phyloP scores from a whole-genome alignment of 1,140 invertebrate species.

The Medauroidea extradentata region DNA sequence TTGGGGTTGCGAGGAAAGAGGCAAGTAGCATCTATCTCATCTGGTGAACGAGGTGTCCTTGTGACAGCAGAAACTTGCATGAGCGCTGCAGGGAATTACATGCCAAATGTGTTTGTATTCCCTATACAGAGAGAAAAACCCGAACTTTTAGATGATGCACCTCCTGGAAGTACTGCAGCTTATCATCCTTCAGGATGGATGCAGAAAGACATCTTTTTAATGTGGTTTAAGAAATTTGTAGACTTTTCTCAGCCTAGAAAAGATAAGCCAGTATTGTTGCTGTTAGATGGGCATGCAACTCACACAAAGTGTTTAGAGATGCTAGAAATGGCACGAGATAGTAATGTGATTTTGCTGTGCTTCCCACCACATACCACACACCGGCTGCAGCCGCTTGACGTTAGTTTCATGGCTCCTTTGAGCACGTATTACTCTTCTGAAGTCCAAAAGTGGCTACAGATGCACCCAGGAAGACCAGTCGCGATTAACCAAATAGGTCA shows the following conservation, averaged over 20 bases:
- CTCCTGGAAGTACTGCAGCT: constrained; percentile 6
- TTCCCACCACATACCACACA: constrained; percentile 39
- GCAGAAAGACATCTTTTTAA: constrained; percentile 31
- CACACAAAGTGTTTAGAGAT: constrained; percentile 21
- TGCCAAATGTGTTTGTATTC: constrained; percentile 38
- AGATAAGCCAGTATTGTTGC: constrained; percentile 29
- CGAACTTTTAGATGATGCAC: constrained; percentile 13
- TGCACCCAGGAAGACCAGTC: constrained; percentile 32
- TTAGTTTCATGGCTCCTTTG: constrained; percentile 33
- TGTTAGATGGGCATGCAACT: constrained; percentile 35
- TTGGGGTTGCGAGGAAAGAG: constrained; percentile 15
- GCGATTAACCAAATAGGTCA: constrained; percentile 30
- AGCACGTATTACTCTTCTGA: constrained; percentile 40
- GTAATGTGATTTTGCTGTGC: constrained; percentile 36
- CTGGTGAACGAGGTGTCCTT: constrained; percentile 24
- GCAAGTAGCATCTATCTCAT: constrained; percentile 27
- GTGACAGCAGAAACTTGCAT: constrained; percentile 27
- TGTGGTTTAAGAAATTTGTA: constrained; percentile 36
- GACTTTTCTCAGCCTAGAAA: constrained; percentile 25
- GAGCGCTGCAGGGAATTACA: constrained; percentile 27
- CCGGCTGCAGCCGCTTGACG: constrained; percentile 41
- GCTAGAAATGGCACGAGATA: constrained; percentile 20
- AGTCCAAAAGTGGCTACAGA: constrained; percentile 28
- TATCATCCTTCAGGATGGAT: constrained; percentile 24
- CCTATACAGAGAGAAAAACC: constrained; percentile 25